phyloP scores from a whole-genome alignment of 2,888 invertebrate species.

The Amphiduros pacificus region DNA sequence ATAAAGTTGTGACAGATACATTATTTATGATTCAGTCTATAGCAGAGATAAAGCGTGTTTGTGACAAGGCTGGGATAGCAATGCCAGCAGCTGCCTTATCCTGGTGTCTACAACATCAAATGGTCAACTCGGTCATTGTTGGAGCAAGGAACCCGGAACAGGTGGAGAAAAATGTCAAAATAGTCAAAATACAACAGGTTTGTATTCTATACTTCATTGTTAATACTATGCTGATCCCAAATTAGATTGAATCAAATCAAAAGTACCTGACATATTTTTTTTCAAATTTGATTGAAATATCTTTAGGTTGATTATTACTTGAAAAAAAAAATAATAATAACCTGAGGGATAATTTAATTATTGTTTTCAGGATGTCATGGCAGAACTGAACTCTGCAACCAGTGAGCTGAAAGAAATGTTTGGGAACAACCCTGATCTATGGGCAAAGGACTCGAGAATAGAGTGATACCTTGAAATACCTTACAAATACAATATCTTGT shows the following conservation, averaged over 20 bases:
- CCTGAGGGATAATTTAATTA: not conserved
- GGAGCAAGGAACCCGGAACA: constrained; percentile 50
- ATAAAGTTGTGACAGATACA: too few species aligned
- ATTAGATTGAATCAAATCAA: too few species aligned
- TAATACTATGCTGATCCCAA: too few species aligned
- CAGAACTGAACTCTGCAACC: constrained; percentile 40
- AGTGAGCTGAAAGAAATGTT: constrained; percentile 44
- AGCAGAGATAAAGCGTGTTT: constrained; percentile 38
- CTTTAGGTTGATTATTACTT: not conserved
- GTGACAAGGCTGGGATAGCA: constrained; percentile 38
- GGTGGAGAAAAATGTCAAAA: constrained; percentile 43
- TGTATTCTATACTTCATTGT: too few species aligned
- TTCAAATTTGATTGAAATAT: not conserved
- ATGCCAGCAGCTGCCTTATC: constrained; percentile 48
- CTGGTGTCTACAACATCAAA: constrained; percentile 49
- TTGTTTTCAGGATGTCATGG: constrained; percentile 39
- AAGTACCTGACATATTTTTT: too few species aligned
- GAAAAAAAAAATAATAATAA: not conserved
- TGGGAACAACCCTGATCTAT: constrained; percentile 44
- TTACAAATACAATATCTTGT: too few species aligned
- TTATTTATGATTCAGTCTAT: constrained; percentile 48
- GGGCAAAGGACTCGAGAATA: constrained; percentile 32
- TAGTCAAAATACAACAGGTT: constrained; percentile 44
- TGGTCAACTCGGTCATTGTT: constrained; percentile 41
- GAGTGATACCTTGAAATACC: too few species aligned